Base-by-base conservation (phyloP, 2,113 vertebrate genomes). In the Vulpes ferrilata region DNA sequence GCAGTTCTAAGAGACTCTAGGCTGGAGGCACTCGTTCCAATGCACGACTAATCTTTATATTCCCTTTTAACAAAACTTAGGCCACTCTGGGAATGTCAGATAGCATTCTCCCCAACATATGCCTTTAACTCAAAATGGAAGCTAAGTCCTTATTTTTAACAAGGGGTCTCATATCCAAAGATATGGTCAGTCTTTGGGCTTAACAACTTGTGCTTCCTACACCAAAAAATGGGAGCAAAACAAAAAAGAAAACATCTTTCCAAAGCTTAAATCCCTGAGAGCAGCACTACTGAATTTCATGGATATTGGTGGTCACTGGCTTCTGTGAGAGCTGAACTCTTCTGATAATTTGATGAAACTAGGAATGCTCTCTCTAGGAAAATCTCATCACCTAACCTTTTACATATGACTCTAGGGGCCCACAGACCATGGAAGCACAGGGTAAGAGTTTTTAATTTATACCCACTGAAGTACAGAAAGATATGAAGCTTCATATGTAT, bases 121-220 rank as follows among this genome's bases (percentile, higher is more conserved):
- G 79, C 48, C 64, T 96, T 93, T 84, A 82, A 90, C 55, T 88
- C 32, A 67, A 85, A 85, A 96, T 22, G 19, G 59, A 94, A 87
- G 67, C 11, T 9, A 91, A 89, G 53, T 71, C 62, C 9, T 80
- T 35, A 78, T 90, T 90, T 93, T 86, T 35, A 95, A 12, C 48
- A 86, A 96, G 19, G 53, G 35, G 43, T 35, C 30, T 13, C 53
- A 71, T n/a, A 93, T 19, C 25, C 53, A 79, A 85, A 79, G 11
- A 90, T 55, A 85, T 3, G 0, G 0, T 48, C 71, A 48, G 22
- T 78, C 62, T 93, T 83, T 79, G 69, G 43, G 13, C 43, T 94
- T 97, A 90, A 78, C 67, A 16, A 93, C 27, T 35, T 88, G 82
- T 88, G 82, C 11, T 43, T 93, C 27, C 38, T n/a, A 86, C 16